A percentile compares a stretch with the other conserved stretches of the same genome.
phyloP scores from a whole-genome alignment of 2,888 invertebrate genomes.

The Andrena chrysosceles region DNA sequence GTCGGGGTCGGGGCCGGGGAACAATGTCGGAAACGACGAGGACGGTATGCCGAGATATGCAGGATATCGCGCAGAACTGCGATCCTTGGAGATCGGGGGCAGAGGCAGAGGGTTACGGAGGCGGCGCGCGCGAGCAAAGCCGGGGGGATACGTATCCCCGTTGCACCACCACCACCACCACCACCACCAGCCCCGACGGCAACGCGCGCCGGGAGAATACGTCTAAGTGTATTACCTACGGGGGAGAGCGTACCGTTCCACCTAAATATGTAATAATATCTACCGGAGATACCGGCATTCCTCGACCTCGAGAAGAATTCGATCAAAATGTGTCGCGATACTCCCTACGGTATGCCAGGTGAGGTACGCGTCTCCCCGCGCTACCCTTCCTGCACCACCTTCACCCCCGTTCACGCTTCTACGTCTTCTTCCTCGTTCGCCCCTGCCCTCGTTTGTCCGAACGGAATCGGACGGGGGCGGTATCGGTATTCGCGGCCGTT shows the following conservation, averaged over 20 bases:
- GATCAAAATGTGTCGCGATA: conserved; percentile 76
- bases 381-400: conserved; percentile 17
- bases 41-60: conserved; percentile 81
- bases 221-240: conserved; percentile 71
- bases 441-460: conserved; percentile 31
- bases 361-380: conserved; percentile 69
- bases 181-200: neutral
- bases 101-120: conserved; percentile 53
- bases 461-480: conserved; percentile 46
- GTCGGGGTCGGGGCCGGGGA: conserved; percentile 70
- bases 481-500: conserved; percentile 19
- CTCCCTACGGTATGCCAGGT: conserved; percentile 72
- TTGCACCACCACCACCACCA: conserved; percentile 36
- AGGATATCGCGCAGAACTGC: conserved; percentile 77
- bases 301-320: conserved; percentile 74
- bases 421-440: conserved; percentile 39
- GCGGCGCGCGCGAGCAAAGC: conserved; percentile 50
- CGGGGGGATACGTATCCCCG: conserved; percentile 66
- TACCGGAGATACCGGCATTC: conserved; percentile 71
- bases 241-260: conserved; percentile 65
- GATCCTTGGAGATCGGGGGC: conserved; percentile 71
- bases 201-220: conserved; percentile 54
- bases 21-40: conserved; percentile 79
- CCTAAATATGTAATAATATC: conserved; percentile 80
- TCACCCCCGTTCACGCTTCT: conserved; percentile 31